Percentiles rank a stretch among this genome's conserved stretches.
Conservation (phyloP, 2,888 invertebrate species). For the Aleiodes testaceus region DNA sequence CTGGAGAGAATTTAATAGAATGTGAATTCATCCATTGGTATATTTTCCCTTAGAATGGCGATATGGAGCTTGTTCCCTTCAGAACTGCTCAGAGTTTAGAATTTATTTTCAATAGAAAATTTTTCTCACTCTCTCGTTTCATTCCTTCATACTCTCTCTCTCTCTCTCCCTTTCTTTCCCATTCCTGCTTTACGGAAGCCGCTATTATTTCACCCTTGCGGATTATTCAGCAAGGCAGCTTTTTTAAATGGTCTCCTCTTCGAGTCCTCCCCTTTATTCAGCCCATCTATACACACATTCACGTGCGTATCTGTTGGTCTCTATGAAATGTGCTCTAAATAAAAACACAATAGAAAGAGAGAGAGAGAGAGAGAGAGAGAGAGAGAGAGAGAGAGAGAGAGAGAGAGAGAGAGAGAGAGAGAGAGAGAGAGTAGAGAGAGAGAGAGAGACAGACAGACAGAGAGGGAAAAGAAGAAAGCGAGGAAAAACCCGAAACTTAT, state of each 20-base stretch:
- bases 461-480: background rate
- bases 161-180: background rate
- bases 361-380: background rate
- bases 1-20: background rate
- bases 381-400: background rate
- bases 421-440: too few relatives aligned
- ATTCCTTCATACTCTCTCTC: constrained; percentile 13
- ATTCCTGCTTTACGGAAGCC: constrained; percentile 12
- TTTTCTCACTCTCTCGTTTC: background rate
- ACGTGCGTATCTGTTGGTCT: background rate
- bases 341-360: constrained; percentile 3
- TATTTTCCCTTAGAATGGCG: background rate
- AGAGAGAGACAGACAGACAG: too few relatives aligned
- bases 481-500: background rate
- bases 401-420: background rate
- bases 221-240: constrained; percentile 29
- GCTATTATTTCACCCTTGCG: constrained; percentile 35
- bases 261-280: constrained; percentile 7
- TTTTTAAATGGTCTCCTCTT: constrained; percentile 25
- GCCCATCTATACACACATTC: constrained; percentile 1
- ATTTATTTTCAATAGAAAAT: constrained; percentile 45
- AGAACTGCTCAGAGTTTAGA: constrained; percentile 43
- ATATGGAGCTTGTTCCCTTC: background rate
- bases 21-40: background rate
- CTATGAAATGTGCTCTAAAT: background rate